Percentiles rank a stretch among this genome's conserved stretches.
Conservation (phyloP, 2,797 vertebrate genomes). For the Balearica regulorum region DNA sequence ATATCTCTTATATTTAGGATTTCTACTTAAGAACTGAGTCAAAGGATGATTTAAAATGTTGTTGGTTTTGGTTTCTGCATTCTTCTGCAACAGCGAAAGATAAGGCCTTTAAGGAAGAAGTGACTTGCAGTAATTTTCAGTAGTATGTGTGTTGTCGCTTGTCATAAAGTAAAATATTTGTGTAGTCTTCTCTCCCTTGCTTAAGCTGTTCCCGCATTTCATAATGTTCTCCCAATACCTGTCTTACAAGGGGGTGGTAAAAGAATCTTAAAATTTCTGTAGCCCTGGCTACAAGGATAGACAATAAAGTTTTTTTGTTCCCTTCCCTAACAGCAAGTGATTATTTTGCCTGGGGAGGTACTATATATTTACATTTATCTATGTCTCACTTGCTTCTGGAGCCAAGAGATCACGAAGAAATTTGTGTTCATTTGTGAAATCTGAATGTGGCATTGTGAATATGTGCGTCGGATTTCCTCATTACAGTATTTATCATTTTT, state of each 20-base stretch:
- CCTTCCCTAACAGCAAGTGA: not conserved
- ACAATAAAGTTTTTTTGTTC: not conserved
- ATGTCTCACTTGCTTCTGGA: not conserved
- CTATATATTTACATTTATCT: not conserved
- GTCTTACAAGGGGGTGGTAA: not conserved
- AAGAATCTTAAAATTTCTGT: not conserved
- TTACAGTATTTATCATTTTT: slow-evolving; percentile 60
- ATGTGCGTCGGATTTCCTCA: slow-evolving; percentile 49
- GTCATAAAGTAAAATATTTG: not conserved
- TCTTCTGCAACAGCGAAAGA: not conserved
- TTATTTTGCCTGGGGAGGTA: not conserved
- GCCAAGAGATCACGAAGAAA: not conserved
- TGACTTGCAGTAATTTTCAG: not conserved
- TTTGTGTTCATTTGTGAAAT: not conserved
- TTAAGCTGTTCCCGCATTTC: not conserved
- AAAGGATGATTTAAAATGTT: not conserved
- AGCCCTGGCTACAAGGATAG: not conserved
- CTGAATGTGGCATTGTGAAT: slow-evolving; percentile 32
- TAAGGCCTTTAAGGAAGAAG: slow-evolving; percentile 4
- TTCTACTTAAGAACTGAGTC: not conserved
- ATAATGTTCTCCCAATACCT: not conserved
- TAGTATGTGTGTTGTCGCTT: not conserved
- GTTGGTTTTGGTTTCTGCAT: not conserved
- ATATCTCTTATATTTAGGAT: not conserved
- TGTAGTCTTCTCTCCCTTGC: not conserved